These are phyloP conservation scores for Coregonus suidteri DNA, from an alignment of 2,797 vertebrate species.

Conservation along the genomic window DNA sequence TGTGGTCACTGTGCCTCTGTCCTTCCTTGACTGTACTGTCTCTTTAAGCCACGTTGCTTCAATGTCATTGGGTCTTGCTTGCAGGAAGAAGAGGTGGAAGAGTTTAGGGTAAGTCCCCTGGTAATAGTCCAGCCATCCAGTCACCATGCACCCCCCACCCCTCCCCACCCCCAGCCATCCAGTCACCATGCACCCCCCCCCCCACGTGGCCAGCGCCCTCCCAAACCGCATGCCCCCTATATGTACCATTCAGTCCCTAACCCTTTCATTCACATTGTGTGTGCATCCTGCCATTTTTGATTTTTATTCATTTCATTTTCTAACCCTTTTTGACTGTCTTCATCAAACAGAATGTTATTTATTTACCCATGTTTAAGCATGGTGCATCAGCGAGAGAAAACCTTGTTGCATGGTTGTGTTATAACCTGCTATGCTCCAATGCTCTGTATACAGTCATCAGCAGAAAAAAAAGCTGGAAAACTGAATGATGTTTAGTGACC, in stretches of 20 bases:
- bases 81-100: conserved; percentile 99
- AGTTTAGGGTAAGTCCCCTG: conserved; percentile 96
- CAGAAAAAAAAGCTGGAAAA: too few species aligned
- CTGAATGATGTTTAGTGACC: too few species aligned
- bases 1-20: background rate
- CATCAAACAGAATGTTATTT: too few species aligned
- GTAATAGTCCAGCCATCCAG: conserved; percentile 62
- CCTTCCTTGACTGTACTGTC: conserved; percentile 51
- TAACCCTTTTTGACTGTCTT: conserved; percentile 59
- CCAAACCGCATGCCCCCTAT: conserved; percentile 58
- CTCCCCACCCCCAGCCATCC: conserved; percentile 56
- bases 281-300: conserved; percentile 47
- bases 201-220: background rate
- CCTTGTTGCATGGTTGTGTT: conserved; percentile 63
- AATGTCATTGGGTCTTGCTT: conserved; percentile 97
- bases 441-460: background rate
- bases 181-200: conserved; percentile 67
- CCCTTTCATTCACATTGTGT: conserved; percentile 50
- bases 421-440: conserved; percentile 49
- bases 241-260: conserved; percentile 41
- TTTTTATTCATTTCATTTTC: conserved; percentile 30
- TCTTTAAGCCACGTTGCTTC: conserved; percentile 88
- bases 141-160: conserved; percentile 73
- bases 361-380: conserved; percentile 56
- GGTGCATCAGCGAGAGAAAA: conserved; percentile 53